Base-by-base conservation (phyloP, 2,888 invertebrate genomes). In the Cerastis leucographa region DNA sequence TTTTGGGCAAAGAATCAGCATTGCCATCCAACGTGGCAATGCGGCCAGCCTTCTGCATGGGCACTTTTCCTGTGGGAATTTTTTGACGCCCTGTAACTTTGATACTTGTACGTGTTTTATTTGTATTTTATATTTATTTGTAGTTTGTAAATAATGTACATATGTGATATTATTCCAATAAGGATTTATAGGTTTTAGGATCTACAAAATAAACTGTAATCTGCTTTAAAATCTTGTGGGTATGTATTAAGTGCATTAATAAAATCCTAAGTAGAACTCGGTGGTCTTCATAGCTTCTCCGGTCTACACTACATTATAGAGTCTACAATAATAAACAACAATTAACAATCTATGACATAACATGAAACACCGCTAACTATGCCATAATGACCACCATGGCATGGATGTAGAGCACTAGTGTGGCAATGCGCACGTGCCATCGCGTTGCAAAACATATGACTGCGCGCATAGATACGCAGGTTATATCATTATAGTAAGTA, bases 341-440 rank as follows among this genome's bases (percentile, higher is more conserved):
- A 71, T 59, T 64, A 66, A 35, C 25, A 61, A 71, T 44, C 5
- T n/a, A 66, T 78, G 81, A 84, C 62, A 78, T 84, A 81, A 84
- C 54, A 66, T 19, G 1, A 12, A 61, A 74, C 65, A 66, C 54
- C 25, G 71, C n/a, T 29, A 59, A 61, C 42, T 69, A 84, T 81
- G 77, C 71, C 68, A 65, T 81, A 84, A 83, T 81, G 56, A 64
- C 81, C 65, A 65, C 84, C 83, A 84, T 79, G 61, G 12, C 29
- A 42, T 61, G 35, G 70, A 74, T 81, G 69, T 81, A 11, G 73
- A 84, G 65, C 77, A 84, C 14, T 76, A 40, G 7, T 74, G 73
- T 54, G 29, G 77, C 74, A 84, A 84, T 62, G 8, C 22, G 54
- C 84, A 61, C 84, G 54, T 65, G 69, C 84, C 69, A 81, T 59